A percentile compares a stretch with the other conserved stretches of the same genome.
phyloP scores from a whole-genome alignment of 2,888 invertebrate species.

The Thumatha senex region DNA sequence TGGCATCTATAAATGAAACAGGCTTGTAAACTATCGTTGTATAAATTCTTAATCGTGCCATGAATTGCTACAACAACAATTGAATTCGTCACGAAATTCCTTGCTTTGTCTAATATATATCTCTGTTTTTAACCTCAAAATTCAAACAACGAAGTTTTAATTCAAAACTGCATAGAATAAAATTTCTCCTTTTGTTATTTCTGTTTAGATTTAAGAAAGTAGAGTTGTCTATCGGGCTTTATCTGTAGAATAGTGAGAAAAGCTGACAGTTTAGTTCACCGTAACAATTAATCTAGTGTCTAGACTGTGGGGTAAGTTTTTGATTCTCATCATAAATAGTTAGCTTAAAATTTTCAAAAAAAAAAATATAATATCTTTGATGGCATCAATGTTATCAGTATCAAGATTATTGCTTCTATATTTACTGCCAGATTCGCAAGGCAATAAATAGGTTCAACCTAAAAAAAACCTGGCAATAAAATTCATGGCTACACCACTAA shows the following conservation, averaged over 20 bases:
- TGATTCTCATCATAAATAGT: neutral
- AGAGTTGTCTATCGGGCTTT: neutral
- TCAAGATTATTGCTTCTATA: too few species aligned
- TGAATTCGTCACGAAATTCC: slow-evolving; percentile 27
- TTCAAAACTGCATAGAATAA: slow-evolving; percentile 4
- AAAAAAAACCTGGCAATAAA: too few species aligned
- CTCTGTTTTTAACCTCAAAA: slow-evolving; percentile 13
- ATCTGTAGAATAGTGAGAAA: neutral
- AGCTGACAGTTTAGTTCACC: neutral
- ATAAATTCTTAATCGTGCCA: neutral
- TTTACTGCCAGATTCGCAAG: too few species aligned
- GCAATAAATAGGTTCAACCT: too few species aligned
- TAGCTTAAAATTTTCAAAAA: too few species aligned
- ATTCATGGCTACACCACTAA: too few species aligned
- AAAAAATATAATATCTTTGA: too few species aligned
- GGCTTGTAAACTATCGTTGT: slow-evolving; percentile 11
- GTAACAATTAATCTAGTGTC: neutral
- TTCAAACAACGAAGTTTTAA: slow-evolving; percentile 6
- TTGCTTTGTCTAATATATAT: slow-evolving; percentile 21
- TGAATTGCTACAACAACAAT: slow-evolving; percentile 13
- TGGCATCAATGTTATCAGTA: too few species aligned
- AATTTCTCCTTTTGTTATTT: slow-evolving; percentile 24
- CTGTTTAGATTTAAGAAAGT: neutral
- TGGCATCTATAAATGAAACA: neutral
- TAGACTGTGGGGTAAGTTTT: neutral